phyloP scores from a whole-genome alignment of 2,113 vertebrate species.

The Geococcyx californianus region DNA sequence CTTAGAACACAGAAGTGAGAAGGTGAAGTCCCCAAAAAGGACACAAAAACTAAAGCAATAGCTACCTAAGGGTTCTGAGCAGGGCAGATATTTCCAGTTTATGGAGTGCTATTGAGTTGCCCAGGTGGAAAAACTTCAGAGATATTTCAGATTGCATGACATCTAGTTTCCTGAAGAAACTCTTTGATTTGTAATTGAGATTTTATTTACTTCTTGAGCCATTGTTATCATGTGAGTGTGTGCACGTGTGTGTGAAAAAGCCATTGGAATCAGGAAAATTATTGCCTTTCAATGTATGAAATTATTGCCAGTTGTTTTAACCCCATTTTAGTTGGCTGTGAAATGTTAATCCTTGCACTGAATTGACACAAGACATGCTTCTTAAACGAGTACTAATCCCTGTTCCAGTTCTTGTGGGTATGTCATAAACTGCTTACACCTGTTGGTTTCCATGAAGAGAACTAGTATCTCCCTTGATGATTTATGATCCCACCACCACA shows the following conservation, averaged over 20 bases:
- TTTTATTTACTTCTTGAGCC: not conserved
- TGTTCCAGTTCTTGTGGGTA: fast-evolving
- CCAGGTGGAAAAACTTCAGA: not conserved
- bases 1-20: not conserved
- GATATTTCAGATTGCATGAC: not conserved
- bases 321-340: not conserved
- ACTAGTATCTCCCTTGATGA: not conserved
- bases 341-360: not conserved
- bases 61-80: not conserved
- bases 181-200: not conserved
- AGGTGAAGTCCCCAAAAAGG: not conserved
- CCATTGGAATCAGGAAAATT: not conserved
- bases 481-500: not conserved
- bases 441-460: not conserved
- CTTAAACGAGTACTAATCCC: not conserved
- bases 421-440: not conserved
- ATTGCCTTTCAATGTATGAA: not conserved
- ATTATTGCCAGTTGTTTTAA: not conserved
- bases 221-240: not conserved
- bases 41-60: not conserved
- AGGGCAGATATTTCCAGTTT: not conserved
- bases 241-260: not conserved
- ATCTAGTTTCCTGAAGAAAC: not conserved
- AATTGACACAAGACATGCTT: not conserved
- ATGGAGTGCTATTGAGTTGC: not conserved